Evolutionary conservation across 2,797 vertebrate species (phyloP).

Genomic region (Mormyrus proboscirostris): DNA sequence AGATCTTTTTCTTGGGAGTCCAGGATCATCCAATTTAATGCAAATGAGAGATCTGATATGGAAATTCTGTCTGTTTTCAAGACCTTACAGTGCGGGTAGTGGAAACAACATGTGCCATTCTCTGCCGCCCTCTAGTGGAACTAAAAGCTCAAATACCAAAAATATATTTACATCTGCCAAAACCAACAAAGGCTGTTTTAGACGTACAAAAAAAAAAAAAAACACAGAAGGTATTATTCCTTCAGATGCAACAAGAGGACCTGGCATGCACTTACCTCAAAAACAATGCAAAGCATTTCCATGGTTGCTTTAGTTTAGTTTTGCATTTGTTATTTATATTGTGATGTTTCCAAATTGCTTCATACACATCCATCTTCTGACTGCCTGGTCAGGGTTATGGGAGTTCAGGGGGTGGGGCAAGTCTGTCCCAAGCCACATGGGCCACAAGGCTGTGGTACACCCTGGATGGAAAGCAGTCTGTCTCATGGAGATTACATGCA

Average conservation of each 20-base stretch:
- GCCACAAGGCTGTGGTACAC: background rate
- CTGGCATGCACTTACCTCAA: background rate
- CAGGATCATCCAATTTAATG: background rate
- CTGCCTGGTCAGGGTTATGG: background rate
- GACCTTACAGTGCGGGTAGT: background rate
- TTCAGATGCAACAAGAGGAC: background rate
- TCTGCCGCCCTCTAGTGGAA: constrained; percentile 19
- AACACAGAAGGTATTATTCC: background rate
- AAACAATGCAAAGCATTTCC: background rate
- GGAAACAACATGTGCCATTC: background rate
- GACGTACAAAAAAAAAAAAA: background rate
- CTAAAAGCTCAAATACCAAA: background rate
- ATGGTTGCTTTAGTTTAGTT: background rate
- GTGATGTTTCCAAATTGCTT: background rate
- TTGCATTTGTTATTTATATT: background rate
- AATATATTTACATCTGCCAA: background rate
- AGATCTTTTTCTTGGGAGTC: background rate
- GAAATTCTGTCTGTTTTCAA: background rate
- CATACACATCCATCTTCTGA: background rate
- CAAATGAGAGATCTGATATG: constrained; percentile 9
- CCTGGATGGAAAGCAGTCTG: background rate
- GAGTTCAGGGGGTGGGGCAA: background rate
- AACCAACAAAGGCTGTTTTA: background rate
- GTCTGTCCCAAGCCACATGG: background rate
- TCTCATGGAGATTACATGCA: background rate